These are phyloP conservation scores for Chelonia mydas DNA, from an alignment of 2,797 vertebrate species.

Conservation along the genomic window DNA sequence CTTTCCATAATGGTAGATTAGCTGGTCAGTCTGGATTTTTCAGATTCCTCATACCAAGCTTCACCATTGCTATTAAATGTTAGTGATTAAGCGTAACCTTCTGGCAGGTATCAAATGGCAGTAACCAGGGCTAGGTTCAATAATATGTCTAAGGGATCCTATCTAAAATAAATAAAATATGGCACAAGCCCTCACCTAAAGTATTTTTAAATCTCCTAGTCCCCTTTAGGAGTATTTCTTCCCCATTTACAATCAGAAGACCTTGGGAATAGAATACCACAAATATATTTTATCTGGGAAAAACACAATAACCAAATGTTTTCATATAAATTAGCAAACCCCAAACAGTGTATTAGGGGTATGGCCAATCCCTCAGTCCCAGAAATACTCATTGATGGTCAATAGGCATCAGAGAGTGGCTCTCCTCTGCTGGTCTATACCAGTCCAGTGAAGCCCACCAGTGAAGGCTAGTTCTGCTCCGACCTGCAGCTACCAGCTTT, in stretches of 20 bases:
- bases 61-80: conserved; percentile 64
- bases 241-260: conserved; percentile 25
- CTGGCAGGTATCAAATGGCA: conserved; percentile 75
- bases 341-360: conserved; percentile 54
- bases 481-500: no score
- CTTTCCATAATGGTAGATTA: conserved; percentile 62
- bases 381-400: neutral
- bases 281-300: neutral
- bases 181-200: conserved; percentile 68
- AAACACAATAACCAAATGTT: conserved; percentile 51
- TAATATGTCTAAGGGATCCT: conserved; percentile 67
- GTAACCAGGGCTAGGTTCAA: conserved; percentile 72
- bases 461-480: no score
- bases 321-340: conserved; percentile 72
- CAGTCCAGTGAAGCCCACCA: neutral
- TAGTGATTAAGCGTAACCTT: conserved; percentile 73
- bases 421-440: neutral
- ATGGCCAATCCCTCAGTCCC: neutral
- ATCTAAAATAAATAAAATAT: conserved; percentile 77
- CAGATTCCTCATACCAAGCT: conserved; percentile 50
- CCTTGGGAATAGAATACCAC: conserved; percentile 70
- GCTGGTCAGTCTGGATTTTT: conserved; percentile 70
- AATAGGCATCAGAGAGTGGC: neutral
- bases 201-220: conserved; percentile 68
- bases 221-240: conserved; percentile 75